Percentiles rank a stretch among this genome's conserved stretches.
phyloP scores from a whole-genome alignment of 2,113 vertebrate genomes.

The Candoia aspera region DNA sequence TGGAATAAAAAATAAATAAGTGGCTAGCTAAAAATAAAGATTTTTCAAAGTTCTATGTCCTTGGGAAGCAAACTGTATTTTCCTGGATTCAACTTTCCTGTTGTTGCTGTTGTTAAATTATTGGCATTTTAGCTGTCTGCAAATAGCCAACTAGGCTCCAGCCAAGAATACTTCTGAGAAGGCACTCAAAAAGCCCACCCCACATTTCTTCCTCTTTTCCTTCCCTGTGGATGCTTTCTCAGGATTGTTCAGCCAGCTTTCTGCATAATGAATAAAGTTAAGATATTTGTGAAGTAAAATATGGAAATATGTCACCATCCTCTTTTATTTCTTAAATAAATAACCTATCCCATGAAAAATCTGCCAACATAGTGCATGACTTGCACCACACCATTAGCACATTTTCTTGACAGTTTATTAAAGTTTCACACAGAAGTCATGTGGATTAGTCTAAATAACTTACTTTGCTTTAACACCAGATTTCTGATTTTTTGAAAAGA shows the following conservation, averaged over 20 bases:
- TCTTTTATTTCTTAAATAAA: conserved; percentile 39
- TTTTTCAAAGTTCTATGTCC: neutral
- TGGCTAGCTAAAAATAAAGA: neutral
- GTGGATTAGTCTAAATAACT: conserved; percentile 66
- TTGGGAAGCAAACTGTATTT: too few species aligned
- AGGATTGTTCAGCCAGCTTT: conserved; percentile 2
- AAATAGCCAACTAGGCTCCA: too few species aligned
- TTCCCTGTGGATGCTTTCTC: neutral
- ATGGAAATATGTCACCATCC: conserved; percentile 47
- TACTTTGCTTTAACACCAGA: conserved; percentile 63
- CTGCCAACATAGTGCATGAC: conserved; percentile 49
- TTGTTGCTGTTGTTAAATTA: too few species aligned
- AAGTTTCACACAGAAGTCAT: conserved; percentile 61
- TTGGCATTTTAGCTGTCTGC: too few species aligned
- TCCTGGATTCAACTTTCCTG: too few species aligned
- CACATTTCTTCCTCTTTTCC: neutral
- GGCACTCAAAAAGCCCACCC: neutral
- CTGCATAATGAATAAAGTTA: conserved; percentile 64
- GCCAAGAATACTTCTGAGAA: neutral
- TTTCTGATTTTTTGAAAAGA: conserved; percentile 38
- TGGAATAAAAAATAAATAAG: neutral
- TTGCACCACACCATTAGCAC: conserved; percentile 58
- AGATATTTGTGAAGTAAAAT: conserved; percentile 57
- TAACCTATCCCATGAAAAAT: conserved; percentile 44
- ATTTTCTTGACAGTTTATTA: conserved; percentile 67